Evolutionary conservation across 2,797 vertebrate species (phyloP), one percentile per base, ranked within the genome.

Genomic region (Cuniculus paca): DNA sequence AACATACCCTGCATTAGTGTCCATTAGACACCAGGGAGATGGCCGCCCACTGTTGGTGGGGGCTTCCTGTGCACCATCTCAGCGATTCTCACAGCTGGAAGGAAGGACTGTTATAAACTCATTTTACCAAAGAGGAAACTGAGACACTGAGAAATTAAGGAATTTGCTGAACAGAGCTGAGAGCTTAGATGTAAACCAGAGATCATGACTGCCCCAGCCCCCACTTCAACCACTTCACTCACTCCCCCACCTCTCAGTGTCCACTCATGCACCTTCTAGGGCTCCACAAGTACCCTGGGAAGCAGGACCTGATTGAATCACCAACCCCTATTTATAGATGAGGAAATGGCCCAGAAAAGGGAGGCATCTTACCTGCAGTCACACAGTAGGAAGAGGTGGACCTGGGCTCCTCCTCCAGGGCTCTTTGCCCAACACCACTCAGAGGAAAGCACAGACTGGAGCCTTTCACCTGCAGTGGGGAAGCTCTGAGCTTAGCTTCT

Each of bases 1-100:
- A 17, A 28, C 0, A 0, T 5, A 0, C 28, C 9, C 48, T 36
- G 5, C 13, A 7, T 48, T 45, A 20, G 61, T 0, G 2, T 36
- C n/a, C 34, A 0, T 34, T 1, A 34, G 36, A 60, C 20, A 24
- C 20, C 65, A n/a, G 26, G 2, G 19, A 4, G 26, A 36, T 26
- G 39, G 70, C 65, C 9, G 7, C 22, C 42, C 42, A 36, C 17
- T 24, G 56, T 17, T 17, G 4, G 19, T 2, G 0, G 1, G 6
- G 63, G n/a, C 12, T 65, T 34, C 26, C 42, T 70, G 5, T 10
- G 0, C 24, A 8, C 70, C 24, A 26, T 17, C n/a, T 58, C 48
- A 5, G 22, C 65, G 24, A 60, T n/a, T 68, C 61, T 75, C 65
- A 52, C 17, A 7, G 0, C 31, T 7, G 14, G n/a, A 3, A 17